Conservation (phyloP, 2,888 invertebrate species). For the Xylota sylvarum region DNA sequence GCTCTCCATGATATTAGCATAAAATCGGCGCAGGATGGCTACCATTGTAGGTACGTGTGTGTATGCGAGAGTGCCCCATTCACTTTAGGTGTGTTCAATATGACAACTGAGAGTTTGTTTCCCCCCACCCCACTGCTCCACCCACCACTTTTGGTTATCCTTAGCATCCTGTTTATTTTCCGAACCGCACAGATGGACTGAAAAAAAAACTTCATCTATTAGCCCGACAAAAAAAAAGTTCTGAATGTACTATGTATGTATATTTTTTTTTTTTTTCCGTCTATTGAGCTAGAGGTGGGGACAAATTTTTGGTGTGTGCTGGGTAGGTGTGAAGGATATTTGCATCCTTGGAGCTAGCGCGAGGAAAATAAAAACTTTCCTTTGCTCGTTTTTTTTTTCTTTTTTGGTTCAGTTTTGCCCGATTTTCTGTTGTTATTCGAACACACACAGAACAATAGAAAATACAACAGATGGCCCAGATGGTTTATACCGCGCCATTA, state of each 20-base stretch:
- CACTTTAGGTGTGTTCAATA: conserved; percentile 46
- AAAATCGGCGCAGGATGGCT: conserved; percentile 56
- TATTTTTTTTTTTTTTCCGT: conserved; percentile 3
- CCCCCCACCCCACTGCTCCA: not conserved
- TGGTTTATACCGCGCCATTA: conserved; percentile 35
- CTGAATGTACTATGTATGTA: not conserved
- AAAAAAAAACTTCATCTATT: conserved; percentile 47
- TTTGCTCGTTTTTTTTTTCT: not conserved
- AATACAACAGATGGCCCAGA: conserved; percentile 58
- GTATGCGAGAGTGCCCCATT: not conserved
- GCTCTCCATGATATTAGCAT: conserved; percentile 49
- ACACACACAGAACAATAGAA: conserved; percentile 20
- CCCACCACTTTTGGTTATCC: not conserved
- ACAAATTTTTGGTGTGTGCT: not conserved
- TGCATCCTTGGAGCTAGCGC: conserved; percentile 23
- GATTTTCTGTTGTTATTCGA: conserved; percentile 23
- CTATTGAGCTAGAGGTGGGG: not conserved
- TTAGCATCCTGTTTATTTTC: conserved; percentile 42
- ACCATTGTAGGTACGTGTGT: conserved; percentile 21
- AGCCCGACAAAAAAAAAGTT: conserved; percentile 40
- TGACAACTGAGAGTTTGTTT: conserved; percentile 36
- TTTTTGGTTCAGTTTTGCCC: not conserved
- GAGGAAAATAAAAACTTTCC: conserved; percentile 10
- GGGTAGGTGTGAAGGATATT: conserved; percentile 46
- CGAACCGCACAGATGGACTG: conserved; percentile 44